A percentile compares a stretch with the other conserved stretches of the same genome.
Conservation (phyloP, 37 sponge, comb jelly and placozoan species). For the Lycopodina hypogea region DNA sequence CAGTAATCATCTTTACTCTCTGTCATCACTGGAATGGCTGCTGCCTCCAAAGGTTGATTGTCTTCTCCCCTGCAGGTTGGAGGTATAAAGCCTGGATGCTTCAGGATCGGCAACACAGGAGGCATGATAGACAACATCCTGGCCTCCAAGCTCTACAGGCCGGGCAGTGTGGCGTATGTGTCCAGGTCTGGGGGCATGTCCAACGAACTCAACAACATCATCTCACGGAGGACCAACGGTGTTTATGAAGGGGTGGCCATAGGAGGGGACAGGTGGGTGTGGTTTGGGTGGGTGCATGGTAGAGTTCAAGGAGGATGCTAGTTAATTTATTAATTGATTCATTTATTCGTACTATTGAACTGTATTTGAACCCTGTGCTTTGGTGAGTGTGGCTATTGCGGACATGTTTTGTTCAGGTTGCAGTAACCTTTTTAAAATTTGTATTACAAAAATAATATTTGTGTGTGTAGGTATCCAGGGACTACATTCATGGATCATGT, state of each 20-base stretch:
- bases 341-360: too few relatives aligned
- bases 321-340: neutral
- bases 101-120: conserved; percentile 98
- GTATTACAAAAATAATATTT: too few relatives aligned
- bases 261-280: conserved; percentile 86
- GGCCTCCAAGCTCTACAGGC: conserved; percentile 89
- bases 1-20: too few relatives aligned
- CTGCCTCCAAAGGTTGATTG: too few relatives aligned
- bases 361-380: too few relatives aligned
- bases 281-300: too few relatives aligned
- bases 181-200: conserved; percentile 98
- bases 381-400: too few relatives aligned
- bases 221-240: conserved; percentile 80
- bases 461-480: conserved; percentile 81
- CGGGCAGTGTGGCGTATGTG: conserved; percentile 97
- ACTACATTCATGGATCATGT: conserved; percentile 91
- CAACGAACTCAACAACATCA: conserved; percentile 97
- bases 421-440: too few relatives aligned
- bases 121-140: conserved; percentile 97
- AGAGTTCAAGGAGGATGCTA: neutral
- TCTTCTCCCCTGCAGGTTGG: conserved; percentile 63
- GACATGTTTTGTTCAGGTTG: too few relatives aligned
- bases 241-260: conserved; percentile 98
- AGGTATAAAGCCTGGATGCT: conserved; percentile 97
- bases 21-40: too few relatives aligned